phyloP scores from a whole-genome alignment of 2,113 vertebrate species.

The Apeltes quadracus region DNA sequence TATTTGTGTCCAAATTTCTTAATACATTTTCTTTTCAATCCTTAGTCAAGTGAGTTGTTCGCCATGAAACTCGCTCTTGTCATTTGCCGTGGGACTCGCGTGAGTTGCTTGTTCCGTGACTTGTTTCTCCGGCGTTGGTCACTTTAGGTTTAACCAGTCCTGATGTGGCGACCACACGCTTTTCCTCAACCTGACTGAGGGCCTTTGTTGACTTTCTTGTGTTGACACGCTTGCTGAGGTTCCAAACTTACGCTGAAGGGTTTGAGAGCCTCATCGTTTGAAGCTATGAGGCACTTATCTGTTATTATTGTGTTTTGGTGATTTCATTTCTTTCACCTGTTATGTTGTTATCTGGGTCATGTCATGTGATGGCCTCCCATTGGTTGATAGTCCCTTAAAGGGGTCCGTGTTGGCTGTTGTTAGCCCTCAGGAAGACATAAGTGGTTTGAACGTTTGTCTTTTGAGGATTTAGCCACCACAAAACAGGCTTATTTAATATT shows the following conservation, averaged over 20 bases:
- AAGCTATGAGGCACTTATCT: background rate
- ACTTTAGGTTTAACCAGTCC: background rate
- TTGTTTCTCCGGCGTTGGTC: background rate
- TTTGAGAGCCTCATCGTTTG: background rate
- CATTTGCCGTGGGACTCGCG: too few relatives aligned
- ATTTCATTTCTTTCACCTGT: background rate
- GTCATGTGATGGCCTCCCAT: background rate
- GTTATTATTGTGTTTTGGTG: background rate
- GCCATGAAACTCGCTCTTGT: too few relatives aligned
- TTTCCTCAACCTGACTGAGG: background rate
- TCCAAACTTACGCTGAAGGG: background rate
- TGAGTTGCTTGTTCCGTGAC: too few relatives aligned
- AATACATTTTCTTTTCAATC: background rate
- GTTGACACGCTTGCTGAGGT: too few relatives aligned
- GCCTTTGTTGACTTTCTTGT: background rate
- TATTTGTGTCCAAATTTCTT: background rate
- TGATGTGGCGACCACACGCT: background rate
- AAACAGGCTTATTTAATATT: background rate
- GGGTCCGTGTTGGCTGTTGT: background rate
- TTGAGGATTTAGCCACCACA: background rate
- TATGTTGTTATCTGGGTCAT: background rate
- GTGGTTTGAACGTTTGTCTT: background rate
- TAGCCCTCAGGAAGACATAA: background rate
- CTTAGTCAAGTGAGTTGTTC: background rate
- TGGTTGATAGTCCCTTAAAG: background rate